Evolutionary conservation across 1,140 invertebrate species (phyloP).

Genomic region (Homarus americanus): DNA sequence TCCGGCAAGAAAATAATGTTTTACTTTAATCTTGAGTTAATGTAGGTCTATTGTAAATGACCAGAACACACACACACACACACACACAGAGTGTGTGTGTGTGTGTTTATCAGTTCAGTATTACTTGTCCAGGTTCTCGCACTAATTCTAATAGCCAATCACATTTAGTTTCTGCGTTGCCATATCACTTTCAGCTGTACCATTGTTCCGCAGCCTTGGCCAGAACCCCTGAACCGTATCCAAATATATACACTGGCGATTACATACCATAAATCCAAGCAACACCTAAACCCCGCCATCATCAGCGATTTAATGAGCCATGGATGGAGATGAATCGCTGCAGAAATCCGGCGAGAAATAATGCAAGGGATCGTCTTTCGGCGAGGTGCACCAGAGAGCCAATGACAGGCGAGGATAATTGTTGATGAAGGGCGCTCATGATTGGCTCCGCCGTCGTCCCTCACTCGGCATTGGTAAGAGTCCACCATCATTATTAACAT

Average conservation of each 20-base stretch:
- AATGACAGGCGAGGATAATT: conserved; percentile 58
- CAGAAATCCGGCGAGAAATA: conserved; percentile 9
- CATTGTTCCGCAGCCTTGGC: not conserved
- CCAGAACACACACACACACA: too few relatives aligned
- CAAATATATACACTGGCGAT: conserved; percentile 27
- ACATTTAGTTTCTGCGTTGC: not conserved
- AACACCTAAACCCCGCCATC: conserved; percentile 33
- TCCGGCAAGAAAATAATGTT: too few relatives aligned
- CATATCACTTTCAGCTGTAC: not conserved
- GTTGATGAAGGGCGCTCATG: conserved; percentile 39
- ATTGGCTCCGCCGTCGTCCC: conserved; percentile 13
- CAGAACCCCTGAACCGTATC: not conserved
- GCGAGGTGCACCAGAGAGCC: conserved; percentile 12
- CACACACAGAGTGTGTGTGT: too few relatives aligned
- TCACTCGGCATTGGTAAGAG: not conserved
- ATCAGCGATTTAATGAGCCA: conserved; percentile 54
- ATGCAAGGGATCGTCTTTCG: not conserved
- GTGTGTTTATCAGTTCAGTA: too few relatives aligned
- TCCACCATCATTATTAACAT: too few relatives aligned
- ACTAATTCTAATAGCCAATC: not conserved
- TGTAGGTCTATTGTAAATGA: too few relatives aligned
- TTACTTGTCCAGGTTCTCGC: too few relatives aligned
- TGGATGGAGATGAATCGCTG: conserved; percentile 44
- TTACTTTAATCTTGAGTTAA: too few relatives aligned
- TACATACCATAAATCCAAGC: conserved; percentile 47